Evolutionary conservation across 2,113 vertebrate species (phyloP).

Genomic region (Lichenostomus cassidix): DNA sequence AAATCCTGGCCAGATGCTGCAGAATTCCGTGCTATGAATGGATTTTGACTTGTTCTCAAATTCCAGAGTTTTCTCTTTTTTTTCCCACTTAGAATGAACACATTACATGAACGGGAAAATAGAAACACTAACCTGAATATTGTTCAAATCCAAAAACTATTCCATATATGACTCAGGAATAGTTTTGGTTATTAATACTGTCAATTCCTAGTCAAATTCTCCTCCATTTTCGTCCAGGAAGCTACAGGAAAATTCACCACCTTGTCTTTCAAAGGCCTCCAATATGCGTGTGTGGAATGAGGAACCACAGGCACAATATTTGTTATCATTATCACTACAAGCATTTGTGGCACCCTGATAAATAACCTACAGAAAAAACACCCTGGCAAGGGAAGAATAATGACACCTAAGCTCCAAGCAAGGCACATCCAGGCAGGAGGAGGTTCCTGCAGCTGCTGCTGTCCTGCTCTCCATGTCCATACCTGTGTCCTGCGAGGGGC

Average conservation of each 20-base stretch:
- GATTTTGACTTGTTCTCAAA: background rate
- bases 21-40: background rate
- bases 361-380: background rate
- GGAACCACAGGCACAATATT: background rate
- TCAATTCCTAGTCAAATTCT: background rate
- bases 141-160: background rate
- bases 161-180: background rate
- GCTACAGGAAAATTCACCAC: background rate
- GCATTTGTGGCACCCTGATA: background rate
- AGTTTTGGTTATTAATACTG: background rate
- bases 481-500: conserved; percentile 99
- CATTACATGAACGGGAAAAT: background rate
- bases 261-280: background rate
- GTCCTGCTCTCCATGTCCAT: background rate
- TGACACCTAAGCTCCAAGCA: background rate
- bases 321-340: background rate
- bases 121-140: background rate
- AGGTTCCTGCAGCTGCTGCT: background rate
- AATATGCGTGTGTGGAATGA: fast-evolving
- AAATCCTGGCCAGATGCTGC: background rate
- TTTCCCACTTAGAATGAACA: background rate
- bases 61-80: background rate
- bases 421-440: background rate
- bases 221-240: background rate
- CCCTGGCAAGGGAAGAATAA: background rate